phyloP scores from a whole-genome alignment of 2,888 invertebrate genomes.

The Cephus runcator region DNA sequence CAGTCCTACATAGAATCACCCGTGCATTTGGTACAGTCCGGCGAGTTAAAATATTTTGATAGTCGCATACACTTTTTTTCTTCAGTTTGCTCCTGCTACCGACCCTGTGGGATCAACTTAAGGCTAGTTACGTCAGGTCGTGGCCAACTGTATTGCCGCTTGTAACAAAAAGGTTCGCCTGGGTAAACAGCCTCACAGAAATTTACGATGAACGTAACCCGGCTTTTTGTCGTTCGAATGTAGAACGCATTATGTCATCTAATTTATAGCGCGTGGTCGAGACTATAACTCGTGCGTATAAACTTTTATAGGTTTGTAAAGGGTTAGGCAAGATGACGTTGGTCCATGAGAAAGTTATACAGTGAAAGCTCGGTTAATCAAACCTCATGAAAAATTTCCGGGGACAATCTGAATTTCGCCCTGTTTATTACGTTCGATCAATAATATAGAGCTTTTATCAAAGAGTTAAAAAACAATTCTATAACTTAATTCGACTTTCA shows the following conservation, averaged over 20 bases:
- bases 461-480: no score
- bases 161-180: constrained; percentile 10
- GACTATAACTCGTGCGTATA: constrained; percentile 35
- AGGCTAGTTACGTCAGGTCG: not conserved
- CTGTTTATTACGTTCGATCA: no score
- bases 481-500: no score
- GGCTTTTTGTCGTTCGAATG: constrained; percentile 25
- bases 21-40: not conserved
- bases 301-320: constrained; percentile 28
- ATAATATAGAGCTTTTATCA: no score
- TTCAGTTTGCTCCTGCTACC: not conserved
- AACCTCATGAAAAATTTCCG: not conserved
- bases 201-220: constrained; percentile 17
- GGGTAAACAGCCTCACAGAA: constrained; percentile 14
- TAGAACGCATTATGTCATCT: constrained; percentile 35
- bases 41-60: constrained; percentile 18
- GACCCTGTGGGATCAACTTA: not conserved
- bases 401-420: not conserved
- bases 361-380: not conserved
- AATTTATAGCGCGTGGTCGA: constrained; percentile 36
- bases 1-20: not conserved
- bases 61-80: constrained; percentile 5
- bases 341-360: not conserved
- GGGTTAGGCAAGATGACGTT: not conserved
- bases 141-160: not conserved